Percentiles rank a stretch among this genome's conserved stretches.
Evolutionary conservation across 2,888 invertebrate species (phyloP).

Genomic region (Eulithis testata): DNA sequence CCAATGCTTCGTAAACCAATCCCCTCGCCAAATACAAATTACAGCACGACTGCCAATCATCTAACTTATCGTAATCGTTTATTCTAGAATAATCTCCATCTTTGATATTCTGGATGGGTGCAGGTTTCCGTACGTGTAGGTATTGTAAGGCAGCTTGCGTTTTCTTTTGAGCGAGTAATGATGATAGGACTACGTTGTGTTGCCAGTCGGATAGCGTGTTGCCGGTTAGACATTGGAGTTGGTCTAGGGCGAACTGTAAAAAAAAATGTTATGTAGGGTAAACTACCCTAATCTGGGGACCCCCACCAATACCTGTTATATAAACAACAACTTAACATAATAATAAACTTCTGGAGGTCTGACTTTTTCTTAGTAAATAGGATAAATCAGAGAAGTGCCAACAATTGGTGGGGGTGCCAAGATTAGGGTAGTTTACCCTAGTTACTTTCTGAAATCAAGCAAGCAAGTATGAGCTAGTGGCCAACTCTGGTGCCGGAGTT

Average conservation of each 20-base stretch:
- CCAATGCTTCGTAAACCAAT: constrained; percentile 87
- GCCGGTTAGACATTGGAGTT: constrained; percentile 86
- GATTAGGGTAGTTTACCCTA: too few species aligned
- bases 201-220: constrained; percentile 88
- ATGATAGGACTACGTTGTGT: constrained; percentile 87
- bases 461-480: too few species aligned
- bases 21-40: constrained; percentile 87
- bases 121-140: constrained; percentile 85
- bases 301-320: too few species aligned
- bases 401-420: too few species aligned
- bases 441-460: too few species aligned
- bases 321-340: too few species aligned
- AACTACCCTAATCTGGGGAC: too few species aligned
- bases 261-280: not conserved
- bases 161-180: constrained; percentile 87
- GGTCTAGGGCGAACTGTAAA: constrained; percentile 86
- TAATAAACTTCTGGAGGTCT: too few species aligned
- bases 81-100: constrained; percentile 45
- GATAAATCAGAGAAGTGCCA: too few species aligned
- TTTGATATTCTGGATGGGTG: constrained; percentile 75
- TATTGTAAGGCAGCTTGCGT: constrained; percentile 89
- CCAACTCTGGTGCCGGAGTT: too few species aligned
- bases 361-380: too few species aligned
- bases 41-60: constrained; percentile 82
- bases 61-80: constrained; percentile 68